phyloP scores from a whole-genome alignment of 2,797 vertebrate genomes.

The Diplodus puntazzo region DNA sequence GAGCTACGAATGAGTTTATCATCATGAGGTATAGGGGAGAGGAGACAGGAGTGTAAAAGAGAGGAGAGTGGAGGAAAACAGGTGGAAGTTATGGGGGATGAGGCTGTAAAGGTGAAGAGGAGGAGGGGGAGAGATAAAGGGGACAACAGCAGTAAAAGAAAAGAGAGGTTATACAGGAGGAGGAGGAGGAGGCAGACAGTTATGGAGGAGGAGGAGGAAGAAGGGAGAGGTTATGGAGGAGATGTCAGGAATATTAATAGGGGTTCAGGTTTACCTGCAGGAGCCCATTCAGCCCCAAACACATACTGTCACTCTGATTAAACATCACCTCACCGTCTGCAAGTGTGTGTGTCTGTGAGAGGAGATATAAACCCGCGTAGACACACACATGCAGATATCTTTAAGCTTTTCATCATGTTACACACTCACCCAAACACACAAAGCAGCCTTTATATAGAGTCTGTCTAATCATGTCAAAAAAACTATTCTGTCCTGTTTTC shows the following conservation, averaged over 20 bases:
- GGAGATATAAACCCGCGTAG: conserved; percentile 34
- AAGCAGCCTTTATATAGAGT: conserved; percentile 3
- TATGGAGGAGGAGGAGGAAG: conserved; percentile 44
- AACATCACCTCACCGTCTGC: conserved; percentile 72
- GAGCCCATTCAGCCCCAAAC: conserved; percentile 82
- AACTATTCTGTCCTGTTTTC: conserved; percentile 5
- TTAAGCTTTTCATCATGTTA: conserved; percentile 31
- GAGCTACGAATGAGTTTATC: conserved; percentile 26
- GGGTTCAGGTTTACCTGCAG: conserved; percentile 82
- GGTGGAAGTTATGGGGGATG: conserved; percentile 33
- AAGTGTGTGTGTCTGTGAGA: conserved; percentile 9
- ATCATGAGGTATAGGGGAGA: conserved; percentile 8
- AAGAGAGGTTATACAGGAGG: conserved; percentile 40
- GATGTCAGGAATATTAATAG: conserved; percentile 87
- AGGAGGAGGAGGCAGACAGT: conserved; percentile 52
- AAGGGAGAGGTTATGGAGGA: conserved; percentile 72
- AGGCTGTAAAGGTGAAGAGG: conserved; percentile 45
- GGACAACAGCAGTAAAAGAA: conserved; percentile 58
- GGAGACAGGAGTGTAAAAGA: conserved; percentile 1
- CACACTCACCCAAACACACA: conserved; percentile 7
- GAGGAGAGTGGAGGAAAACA: conserved; percentile 8
- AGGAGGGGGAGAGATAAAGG: conserved; percentile 45
- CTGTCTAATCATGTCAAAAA: neutral
- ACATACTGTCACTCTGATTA: conserved; percentile 84
- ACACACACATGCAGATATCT: conserved; percentile 3